Evolutionary conservation across 2,113 vertebrate genomes (phyloP).

Genomic region (Holacanthus passer): DNA sequence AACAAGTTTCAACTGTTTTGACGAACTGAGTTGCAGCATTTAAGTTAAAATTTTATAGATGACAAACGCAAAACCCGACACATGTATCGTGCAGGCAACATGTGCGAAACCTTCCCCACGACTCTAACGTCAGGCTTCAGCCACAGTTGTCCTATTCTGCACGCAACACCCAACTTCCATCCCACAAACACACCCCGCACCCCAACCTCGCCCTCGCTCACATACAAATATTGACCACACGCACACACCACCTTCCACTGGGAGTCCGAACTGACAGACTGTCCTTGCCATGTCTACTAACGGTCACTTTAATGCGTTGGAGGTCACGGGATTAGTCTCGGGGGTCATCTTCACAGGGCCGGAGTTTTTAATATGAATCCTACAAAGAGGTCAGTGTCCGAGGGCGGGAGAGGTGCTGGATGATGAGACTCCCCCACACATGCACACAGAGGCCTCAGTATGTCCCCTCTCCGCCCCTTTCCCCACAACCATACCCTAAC

Average conservation of each 20-base stretch:
- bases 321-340: slow-evolving; percentile 84
- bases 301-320: slow-evolving; percentile 83
- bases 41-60: no score
- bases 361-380: slow-evolving; percentile 80
- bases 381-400: slow-evolving; percentile 82
- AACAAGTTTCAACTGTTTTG: not conserved
- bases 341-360: slow-evolving; percentile 77
- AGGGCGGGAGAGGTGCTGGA: slow-evolving; percentile 64
- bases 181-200: slow-evolving; percentile 28
- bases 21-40: not conserved
- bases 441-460: slow-evolving; percentile 56
- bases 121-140: slow-evolving; percentile 36
- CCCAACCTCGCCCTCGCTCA: slow-evolving; percentile 27
- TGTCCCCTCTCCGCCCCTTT: slow-evolving; percentile 50
- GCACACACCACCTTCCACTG: slow-evolving; percentile 29
- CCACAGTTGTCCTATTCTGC: slow-evolving; percentile 38
- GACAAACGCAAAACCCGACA: not conserved
- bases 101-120: slow-evolving; percentile 12
- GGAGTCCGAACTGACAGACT: slow-evolving; percentile 74
- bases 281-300: slow-evolving; percentile 81
- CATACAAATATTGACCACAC: slow-evolving; percentile 48
- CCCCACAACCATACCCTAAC: slow-evolving; percentile 48
- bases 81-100: not conserved
- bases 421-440: slow-evolving; percentile 63
- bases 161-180: slow-evolving; percentile 46